Evolutionary conservation across 1,140 invertebrate genomes (phyloP).

Genomic region (Temnothorax curvispinosus): DNA sequence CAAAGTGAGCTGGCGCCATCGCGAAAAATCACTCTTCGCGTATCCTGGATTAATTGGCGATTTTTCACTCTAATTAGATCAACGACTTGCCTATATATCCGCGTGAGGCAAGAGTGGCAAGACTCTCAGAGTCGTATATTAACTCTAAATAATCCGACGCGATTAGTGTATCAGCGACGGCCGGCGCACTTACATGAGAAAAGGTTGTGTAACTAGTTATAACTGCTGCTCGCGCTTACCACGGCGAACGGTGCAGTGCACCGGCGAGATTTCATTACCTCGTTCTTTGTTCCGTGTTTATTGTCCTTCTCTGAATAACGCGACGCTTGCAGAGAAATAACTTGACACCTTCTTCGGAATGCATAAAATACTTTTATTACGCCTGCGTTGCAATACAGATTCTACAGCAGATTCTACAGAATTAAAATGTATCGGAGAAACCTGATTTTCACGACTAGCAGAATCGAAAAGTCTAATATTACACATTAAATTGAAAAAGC

Average conservation of each 20-base stretch:
- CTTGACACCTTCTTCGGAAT: not conserved
- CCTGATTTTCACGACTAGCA: not conserved
- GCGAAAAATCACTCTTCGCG: conserved; percentile 2
- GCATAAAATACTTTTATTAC: not conserved
- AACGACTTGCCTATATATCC: not conserved
- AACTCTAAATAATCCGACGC: conserved; percentile 48
- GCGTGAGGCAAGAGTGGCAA: not conserved
- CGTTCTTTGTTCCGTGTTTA: conserved; percentile 36
- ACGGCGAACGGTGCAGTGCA: not conserved
- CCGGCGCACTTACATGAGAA: conserved; percentile 38
- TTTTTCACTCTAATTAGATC: conserved; percentile 39
- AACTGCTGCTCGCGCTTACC: not conserved
- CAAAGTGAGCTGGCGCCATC: conserved; percentile 1
- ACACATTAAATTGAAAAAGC: not conserved
- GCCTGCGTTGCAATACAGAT: not conserved
- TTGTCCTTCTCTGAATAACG: not conserved
- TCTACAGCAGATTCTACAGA: not conserved
- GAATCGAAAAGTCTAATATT: not conserved
- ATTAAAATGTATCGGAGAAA: not conserved
- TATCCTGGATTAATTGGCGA: conserved; percentile 20
- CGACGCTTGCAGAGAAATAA: not conserved
- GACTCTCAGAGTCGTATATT: conserved; percentile 4
- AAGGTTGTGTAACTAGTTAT: conserved; percentile 50
- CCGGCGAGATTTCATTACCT: conserved; percentile 21
- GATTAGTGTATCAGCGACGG: conserved; percentile 42